Evolutionary conservation across 2,888 invertebrate species (phyloP).

Genomic region (Lasiommata megera): DNA sequence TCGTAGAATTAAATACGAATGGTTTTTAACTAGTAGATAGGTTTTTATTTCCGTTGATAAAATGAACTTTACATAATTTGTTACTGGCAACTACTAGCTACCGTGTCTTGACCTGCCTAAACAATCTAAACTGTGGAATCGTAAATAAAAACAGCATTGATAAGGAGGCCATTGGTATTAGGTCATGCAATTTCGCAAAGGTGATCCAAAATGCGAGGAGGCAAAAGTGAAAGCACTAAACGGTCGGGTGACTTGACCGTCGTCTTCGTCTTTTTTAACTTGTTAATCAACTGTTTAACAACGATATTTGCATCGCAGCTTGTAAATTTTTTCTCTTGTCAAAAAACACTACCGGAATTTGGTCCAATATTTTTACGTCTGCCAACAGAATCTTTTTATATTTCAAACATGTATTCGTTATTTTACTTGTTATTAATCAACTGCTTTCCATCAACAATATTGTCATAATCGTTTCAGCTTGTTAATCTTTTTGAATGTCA

Average conservation of each 20-base stretch:
- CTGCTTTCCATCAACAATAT: too few relatives aligned
- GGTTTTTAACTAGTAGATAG: too few relatives aligned
- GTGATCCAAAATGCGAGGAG: constrained; percentile 30
- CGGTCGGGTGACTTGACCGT: constrained; percentile 59
- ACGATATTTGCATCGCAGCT: constrained; percentile 39
- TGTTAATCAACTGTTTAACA: constrained; percentile 59
- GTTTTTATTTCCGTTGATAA: too few relatives aligned
- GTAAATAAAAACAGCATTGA: constrained; percentile 9
- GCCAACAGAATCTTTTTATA: background rate
- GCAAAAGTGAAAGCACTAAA: constrained; percentile 68
- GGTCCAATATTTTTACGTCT: background rate
- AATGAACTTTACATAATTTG: background rate
- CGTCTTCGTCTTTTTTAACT: constrained; percentile 51
- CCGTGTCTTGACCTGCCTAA: background rate
- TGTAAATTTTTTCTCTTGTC: constrained; percentile 7
- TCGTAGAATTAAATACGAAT: too few relatives aligned
- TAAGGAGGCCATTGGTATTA: constrained; percentile 27
- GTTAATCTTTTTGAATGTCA: too few relatives aligned
- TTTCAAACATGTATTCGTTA: too few relatives aligned
- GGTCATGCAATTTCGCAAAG: constrained; percentile 30
- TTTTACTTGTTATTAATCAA: too few relatives aligned
- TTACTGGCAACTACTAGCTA: background rate
- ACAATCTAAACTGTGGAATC: background rate
- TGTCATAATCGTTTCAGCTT: too few relatives aligned
- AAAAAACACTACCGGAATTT: background rate